Percentiles rank a stretch among this genome's conserved stretches.
Evolutionary conservation across 2,797 vertebrate species (phyloP).

Genomic region (Enteromius thamalakanensis): DNA sequence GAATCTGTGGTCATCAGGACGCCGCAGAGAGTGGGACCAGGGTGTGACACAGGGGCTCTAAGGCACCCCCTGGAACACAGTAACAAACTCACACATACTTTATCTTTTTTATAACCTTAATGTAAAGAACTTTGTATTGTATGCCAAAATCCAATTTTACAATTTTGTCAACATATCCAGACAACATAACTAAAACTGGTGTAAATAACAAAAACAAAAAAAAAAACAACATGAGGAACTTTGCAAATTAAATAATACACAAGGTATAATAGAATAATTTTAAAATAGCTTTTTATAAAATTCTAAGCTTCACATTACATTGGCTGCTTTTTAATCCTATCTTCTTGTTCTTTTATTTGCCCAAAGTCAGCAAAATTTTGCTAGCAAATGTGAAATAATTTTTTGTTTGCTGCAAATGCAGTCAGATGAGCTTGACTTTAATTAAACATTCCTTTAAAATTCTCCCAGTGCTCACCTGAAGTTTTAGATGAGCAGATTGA

Average conservation of each 20-base stretch:
- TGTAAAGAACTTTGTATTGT: no score
- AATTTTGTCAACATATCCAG: not conserved
- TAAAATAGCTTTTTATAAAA: not conserved
- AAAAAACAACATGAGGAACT: not conserved
- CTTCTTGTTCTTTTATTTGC: not conserved
- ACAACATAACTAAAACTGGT: not conserved
- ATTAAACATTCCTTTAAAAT: not conserved
- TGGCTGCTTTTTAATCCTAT: not conserved
- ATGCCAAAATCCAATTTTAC: not conserved
- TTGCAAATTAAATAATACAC: not conserved
- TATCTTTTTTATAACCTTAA: no score
- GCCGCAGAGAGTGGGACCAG: no score
- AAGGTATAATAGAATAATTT: not conserved
- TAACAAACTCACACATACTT: no score
- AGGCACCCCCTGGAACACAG: no score
- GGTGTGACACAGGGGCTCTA: no score
- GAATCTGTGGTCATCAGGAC: no score
- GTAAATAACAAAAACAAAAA: not conserved
- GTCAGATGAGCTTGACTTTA: not conserved
- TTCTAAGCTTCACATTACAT: not conserved
- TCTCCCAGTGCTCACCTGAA: constrained; percentile 65
- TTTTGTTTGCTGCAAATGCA: not conserved
- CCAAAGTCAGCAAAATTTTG: not conserved
- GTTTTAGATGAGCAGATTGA: constrained; percentile 53
- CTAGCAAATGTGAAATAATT: not conserved